Evolutionary conservation across 1,140 invertebrate genomes (phyloP), one percentile per base, ranked within the genome.

Genomic region (Drosophila orena): DNA sequence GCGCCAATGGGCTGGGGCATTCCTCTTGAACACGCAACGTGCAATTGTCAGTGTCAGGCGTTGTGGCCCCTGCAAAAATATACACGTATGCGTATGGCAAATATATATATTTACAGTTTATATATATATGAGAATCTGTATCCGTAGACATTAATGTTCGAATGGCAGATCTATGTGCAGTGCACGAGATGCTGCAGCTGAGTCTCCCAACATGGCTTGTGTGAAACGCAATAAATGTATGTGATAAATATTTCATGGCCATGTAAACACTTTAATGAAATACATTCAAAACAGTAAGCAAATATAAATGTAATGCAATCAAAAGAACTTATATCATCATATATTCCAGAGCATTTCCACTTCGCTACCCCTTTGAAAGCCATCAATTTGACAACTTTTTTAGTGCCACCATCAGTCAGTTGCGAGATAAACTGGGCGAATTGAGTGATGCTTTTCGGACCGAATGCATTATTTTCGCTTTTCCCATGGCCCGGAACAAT

Each of bases 11-110:
- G 42, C 42, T 20, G 42, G 42, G 42, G 42, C 42, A 75, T 78
- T 81, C 78, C 81, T 88, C 81, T 81, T 81, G 64, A 88, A 75
- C 78, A 85, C 81, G 83, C 83, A 86, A 81, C 78, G 79, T 83
- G 61, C 79, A 81, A 84, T 68, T 85, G 81, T 86, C 81, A 84
- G 72, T 85, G 69, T 78, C 81, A 86, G 77, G 75, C 69, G 30
- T 44, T 70, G 64, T 53, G 50, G 58, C 64, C 70, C 65, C 70
- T 64, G 79, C 75, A 73, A 73, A 65, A 46, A 35, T 42, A 52
- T 52, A 56, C 61, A 46, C 42, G 50, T 46, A 56, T 69, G 52
- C 42, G 50, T 46, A 60, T 30, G 38, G 43, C 15, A 49, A 27
- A 27, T 49, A 35, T 24, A 61, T 4, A 38, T 35, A 35, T 11